Evolutionary conservation across 1,140 invertebrate species (phyloP).

Genomic region (Heliconius nattereri): DNA sequence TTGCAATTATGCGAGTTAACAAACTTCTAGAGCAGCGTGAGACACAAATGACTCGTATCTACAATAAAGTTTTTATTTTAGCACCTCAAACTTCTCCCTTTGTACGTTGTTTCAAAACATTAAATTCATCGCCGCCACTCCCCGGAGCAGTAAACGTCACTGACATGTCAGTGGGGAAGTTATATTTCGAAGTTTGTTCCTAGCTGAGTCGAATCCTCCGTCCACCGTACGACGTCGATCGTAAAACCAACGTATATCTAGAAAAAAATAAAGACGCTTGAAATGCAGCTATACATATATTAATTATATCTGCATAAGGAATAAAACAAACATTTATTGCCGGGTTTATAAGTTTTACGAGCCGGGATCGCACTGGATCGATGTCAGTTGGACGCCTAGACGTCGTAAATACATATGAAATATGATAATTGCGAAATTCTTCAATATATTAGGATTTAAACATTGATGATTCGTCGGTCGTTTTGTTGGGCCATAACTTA

Average conservation of each 20-base stretch:
- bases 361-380: constrained; percentile 65
- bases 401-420: constrained; percentile 80
- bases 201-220: constrained; percentile 1
- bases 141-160: constrained; percentile 55
- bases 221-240: constrained; percentile 53
- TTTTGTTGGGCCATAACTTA: constrained; percentile 76
- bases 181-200: constrained; percentile 24
- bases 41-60: constrained; percentile 50
- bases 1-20: constrained; percentile 50
- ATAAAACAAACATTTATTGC: constrained; percentile 74
- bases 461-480: constrained; percentile 78
- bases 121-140: constrained; percentile 60
- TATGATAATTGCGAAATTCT: constrained; percentile 81
- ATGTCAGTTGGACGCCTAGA: constrained; percentile 74
- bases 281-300: constrained; percentile 44
- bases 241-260: constrained; percentile 48
- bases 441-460: constrained; percentile 80
- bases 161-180: constrained; percentile 42
- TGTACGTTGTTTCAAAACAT: constrained; percentile 45
- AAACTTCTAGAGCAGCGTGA: not conserved
- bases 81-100: constrained; percentile 46
- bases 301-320: constrained; percentile 57
- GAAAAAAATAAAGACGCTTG: constrained; percentile 44
- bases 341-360: constrained; percentile 74
- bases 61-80: constrained; percentile 55